phyloP scores from a whole-genome alignment of 2,888 invertebrate species.

The Calameuta pallipes region DNA sequence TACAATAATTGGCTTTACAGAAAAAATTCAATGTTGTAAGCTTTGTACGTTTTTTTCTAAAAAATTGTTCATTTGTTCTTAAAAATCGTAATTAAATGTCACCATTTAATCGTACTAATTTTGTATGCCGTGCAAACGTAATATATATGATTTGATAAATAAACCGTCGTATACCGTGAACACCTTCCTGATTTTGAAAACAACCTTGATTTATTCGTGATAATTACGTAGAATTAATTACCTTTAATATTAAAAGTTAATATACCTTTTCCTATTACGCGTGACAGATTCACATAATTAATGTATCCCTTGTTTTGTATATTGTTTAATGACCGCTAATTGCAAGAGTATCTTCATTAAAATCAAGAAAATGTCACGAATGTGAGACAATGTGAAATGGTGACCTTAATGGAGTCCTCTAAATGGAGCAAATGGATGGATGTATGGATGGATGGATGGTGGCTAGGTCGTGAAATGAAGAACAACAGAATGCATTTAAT shows the following conservation, averaged over 20 bases:
- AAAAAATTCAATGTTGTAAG: conserved; percentile 17
- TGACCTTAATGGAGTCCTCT: conserved; percentile 8
- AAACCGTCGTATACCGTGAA: not conserved
- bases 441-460: conserved; percentile 35
- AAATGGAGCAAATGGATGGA: conserved; percentile 24
- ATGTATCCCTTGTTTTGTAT: not conserved
- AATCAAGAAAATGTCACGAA: conserved; percentile 10
- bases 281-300: not conserved
- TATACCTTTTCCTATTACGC: not conserved
- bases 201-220: conserved; percentile 24
- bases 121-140: not conserved
- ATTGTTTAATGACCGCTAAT: not conserved
- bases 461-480: conserved; percentile 65
- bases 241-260: not conserved
- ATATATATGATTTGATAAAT: not conserved
- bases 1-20: conserved; percentile 2
- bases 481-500: conserved; percentile 67
- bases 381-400: conserved; percentile 6
- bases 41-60: conserved; percentile 10
- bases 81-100: conserved; percentile 12
- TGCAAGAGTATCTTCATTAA: not conserved
- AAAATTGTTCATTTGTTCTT: too few species aligned
- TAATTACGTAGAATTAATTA: conserved; percentile 4
- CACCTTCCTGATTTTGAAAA: conserved; percentile 32
- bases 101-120: not conserved